Conservation (phyloP, 2,113 vertebrate species). For the Aspidoscelis tigris region DNA sequence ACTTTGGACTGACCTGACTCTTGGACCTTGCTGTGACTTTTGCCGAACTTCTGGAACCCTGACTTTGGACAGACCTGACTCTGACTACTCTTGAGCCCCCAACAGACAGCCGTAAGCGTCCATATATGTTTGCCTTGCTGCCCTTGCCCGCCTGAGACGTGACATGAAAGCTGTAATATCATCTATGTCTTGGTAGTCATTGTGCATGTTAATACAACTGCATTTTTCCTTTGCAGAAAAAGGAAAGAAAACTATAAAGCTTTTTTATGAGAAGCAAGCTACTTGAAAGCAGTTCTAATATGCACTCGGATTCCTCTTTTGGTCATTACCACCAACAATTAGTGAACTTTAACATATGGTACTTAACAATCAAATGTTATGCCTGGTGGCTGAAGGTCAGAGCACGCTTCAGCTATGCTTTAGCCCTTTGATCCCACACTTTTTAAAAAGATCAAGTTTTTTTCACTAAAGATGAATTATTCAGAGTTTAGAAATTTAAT, state of each 20-base stretch:
- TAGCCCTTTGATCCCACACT: not conserved
- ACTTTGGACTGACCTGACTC: no score
- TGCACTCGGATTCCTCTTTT: not conserved
- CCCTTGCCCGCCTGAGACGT: no score
- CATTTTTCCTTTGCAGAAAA: not conserved
- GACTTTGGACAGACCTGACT: no score
- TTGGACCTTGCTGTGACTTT: no score
- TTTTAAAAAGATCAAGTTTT: not conserved
- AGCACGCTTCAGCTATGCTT: not conserved
- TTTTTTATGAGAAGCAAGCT: not conserved
- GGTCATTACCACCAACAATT: not conserved
- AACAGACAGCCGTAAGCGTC: no score
- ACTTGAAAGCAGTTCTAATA: not conserved
- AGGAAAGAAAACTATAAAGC: not conserved
- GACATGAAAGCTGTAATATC: not conserved
- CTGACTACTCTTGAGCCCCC: no score
- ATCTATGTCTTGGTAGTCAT: not conserved
- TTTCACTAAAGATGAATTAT: not conserved
- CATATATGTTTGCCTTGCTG: no score
- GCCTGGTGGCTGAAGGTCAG: not conserved
- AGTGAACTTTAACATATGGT: constrained; percentile 3
- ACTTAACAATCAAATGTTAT: not conserved
- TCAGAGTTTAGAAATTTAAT: not conserved
- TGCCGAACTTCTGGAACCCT: no score
- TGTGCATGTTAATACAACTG: not conserved